Base-by-base conservation (phyloP, 1,140 invertebrate genomes). In the Belonocnema kinseyi region DNA sequence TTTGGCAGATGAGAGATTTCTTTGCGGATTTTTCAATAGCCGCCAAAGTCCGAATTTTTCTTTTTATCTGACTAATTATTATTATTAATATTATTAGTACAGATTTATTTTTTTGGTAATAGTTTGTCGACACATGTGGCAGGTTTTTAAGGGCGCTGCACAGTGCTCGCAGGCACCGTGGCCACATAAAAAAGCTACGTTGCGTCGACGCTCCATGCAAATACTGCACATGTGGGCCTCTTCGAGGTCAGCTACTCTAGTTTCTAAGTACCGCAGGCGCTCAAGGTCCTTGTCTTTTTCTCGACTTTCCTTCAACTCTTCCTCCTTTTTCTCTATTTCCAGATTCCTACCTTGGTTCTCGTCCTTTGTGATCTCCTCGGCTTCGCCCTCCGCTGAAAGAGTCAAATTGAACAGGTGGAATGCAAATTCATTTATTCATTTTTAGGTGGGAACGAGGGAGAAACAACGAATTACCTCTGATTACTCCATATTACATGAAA, bases 61-160 rank as follows among this genome's bases (percentile, higher is more conserved):
- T 58, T 58, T n/a, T 4, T 16, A n/a, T 53, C n/a, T 17, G 12
- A n/a, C n/a, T 53, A 52, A 52, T 14, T 53, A 53, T 53, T 58
- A 17, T 5, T 26, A 58, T 11, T 10, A 10, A 16, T 40, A 12
- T 66, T 40, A n/a, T 74, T 92, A 95, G 88, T 95, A 96, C 46
- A 98, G 92, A 90, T 96, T 97, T 82, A 98, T 98, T 88, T 97
- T 97, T 88, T 96, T 96, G 16, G 95, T 94, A 86, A 98, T 98
- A 10, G 95, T 94, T 90, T 97, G 96, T 51, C 97, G 93, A 92
- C 97, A 98, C 96, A 98, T 98, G 91, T 98, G 97, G 92, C 97
- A 98, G 10, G 94, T 96, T 85, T 94, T 94, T 2, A 98, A 90
- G 2, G 96, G 95, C 74, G 95, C 94, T 0, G 96, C 94, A 87